These are phyloP conservation scores for Pelecanus crispus DNA, from an alignment of 2,113 vertebrate species.

Conservation along the genomic window DNA sequence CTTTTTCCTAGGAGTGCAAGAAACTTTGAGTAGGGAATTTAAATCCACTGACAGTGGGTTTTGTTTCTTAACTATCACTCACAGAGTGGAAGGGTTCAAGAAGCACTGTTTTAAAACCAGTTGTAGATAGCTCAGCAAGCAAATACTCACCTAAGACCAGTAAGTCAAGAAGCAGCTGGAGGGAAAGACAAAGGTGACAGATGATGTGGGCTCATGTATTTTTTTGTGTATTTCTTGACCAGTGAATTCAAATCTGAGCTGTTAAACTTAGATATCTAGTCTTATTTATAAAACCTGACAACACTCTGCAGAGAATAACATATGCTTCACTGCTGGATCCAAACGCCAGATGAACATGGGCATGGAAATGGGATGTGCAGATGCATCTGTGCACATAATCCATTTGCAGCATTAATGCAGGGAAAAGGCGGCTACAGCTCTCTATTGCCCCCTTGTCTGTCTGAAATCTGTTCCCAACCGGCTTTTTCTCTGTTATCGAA, in stretches of 20 bases:
- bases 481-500: not conserved
- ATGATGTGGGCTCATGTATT: not conserved
- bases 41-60: not conserved
- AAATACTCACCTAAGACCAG: not conserved
- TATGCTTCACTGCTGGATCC: not conserved
- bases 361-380: not conserved
- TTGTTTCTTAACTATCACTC: not conserved
- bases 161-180: not conserved
- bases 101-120: not conserved
- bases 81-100: not conserved
- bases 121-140: not conserved
- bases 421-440: not conserved
- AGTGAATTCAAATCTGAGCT: not conserved
- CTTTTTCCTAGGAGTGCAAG: not conserved
- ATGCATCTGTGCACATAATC: not conserved
- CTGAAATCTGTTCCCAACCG: not conserved
- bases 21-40: not conserved
- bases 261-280: not conserved
- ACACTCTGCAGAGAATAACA: not conserved
- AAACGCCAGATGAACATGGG: not conserved
- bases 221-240: not conserved
- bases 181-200: not conserved
- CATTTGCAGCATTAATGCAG: not conserved
- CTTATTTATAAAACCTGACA: not conserved
- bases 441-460: not conserved